A percentile compares a stretch with the other conserved stretches of the same genome.
phyloP scores from a whole-genome alignment of 2,888 invertebrate genomes.

The Apotomis betuletana region DNA sequence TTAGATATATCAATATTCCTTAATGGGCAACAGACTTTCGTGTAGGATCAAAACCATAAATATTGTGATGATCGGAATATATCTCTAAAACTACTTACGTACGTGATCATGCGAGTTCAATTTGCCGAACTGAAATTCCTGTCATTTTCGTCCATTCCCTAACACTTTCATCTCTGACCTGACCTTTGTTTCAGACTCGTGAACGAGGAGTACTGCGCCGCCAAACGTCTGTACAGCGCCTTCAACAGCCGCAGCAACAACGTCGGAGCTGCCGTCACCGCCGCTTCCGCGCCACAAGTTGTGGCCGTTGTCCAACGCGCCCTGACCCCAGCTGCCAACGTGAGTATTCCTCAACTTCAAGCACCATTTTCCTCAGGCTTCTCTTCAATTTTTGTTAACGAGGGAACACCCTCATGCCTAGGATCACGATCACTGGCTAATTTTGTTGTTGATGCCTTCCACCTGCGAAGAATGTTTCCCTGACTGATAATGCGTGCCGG shows the following conservation, averaged over 20 bases:
- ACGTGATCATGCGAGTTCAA: constrained; percentile 20
- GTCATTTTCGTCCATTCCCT: not conserved
- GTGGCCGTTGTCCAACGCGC: constrained; percentile 44
- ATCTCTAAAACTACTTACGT: constrained; percentile 19
- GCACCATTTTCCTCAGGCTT: too few species aligned
- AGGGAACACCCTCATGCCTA: too few species aligned
- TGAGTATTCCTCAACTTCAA: constrained; percentile 49
- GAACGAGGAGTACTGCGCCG: constrained; percentile 68
- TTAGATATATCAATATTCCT: too few species aligned
- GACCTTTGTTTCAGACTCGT: constrained; percentile 53
- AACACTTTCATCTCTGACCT: not conserved
- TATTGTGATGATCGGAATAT: constrained; percentile 27
- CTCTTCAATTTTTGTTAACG: too few species aligned
- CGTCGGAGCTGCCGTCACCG: constrained; percentile 63
- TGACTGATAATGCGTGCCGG: too few species aligned
- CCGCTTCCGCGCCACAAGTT: constrained; percentile 55
- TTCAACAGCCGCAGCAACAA: constrained; percentile 63
- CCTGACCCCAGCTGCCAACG: constrained; percentile 49
- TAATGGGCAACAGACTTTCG: too few species aligned
- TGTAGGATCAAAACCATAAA: not conserved
- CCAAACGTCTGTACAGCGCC: constrained; percentile 63
- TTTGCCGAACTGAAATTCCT: constrained; percentile 37
- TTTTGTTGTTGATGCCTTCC: too few species aligned
- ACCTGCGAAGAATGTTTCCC: too few species aligned
- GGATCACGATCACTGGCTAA: too few species aligned